Base-by-base conservation (phyloP, 2,797 vertebrate species). In the Rhincodon typus region DNA sequence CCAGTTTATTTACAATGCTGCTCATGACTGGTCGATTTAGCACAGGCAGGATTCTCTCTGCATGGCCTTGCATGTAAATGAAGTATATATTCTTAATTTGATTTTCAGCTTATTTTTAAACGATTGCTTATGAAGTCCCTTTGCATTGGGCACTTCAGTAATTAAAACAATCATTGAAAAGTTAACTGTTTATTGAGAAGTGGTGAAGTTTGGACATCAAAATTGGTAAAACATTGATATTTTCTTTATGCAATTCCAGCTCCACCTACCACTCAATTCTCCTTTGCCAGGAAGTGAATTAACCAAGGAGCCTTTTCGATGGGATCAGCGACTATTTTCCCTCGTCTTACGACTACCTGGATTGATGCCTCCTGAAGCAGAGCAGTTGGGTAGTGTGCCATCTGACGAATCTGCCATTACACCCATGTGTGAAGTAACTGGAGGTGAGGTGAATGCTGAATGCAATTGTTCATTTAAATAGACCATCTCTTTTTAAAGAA, bases 261-360 rank as follows among this genome's bases (percentile, higher is more conserved):
- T 99, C 94, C 99, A 99, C 96, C 98, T 99, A 96, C 99, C 99
- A 96, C 97, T 99, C 96, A 99, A 98, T 97, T 99, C 99, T 38
- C 99, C 99, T 19, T 98, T 99, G 95, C 99, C 99, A n/a, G 99
- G 99, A 87, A 99, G 99, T 95, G 99, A 99, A 97, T 97, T 99
- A 97, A 99, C 99, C 95, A 99, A 99, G 97, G 99, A 99, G 96
- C 99, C 99, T 10, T 99, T 99, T 97, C 98, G 99, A 69, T 99
- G 99, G 99, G 99, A 99, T 97, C 99, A 99, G 97, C 98, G 99
- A 94, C 98, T 99, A 69, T 99, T 99, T 96, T 98, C 99, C 95
- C 97, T 99, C 96, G 99, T 99, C 96, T 97, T 99, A 42, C 98
- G 99, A 53, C 98, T 99, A 96, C 97, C 99, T 1, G 99, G 99